Evolutionary conservation across 1,140 invertebrate species (phyloP).

Genomic region (Drosophila murphyi): DNA sequence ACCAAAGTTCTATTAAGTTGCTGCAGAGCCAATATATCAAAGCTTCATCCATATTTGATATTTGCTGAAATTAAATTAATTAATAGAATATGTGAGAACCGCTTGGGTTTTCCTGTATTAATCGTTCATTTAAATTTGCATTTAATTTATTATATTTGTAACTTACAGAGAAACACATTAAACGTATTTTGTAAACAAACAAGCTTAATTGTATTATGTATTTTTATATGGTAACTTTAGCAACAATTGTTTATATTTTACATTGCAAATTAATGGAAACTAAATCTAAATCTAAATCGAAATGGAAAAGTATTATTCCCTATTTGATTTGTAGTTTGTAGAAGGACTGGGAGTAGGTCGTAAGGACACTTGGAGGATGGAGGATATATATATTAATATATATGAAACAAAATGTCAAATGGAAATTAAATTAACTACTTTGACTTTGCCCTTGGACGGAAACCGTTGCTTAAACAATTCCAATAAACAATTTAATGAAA

Average conservation of each 20-base stretch:
- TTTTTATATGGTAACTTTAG: conserved; percentile 67
- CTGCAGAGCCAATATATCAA: neutral
- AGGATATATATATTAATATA: conserved; percentile 12
- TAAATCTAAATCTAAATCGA: conserved; percentile 37
- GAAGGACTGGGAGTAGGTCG: conserved; percentile 60
- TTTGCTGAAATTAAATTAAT: neutral
- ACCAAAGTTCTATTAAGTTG: too few species aligned
- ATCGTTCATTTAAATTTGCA: conserved; percentile 41
- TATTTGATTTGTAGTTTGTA: conserved; percentile 48
- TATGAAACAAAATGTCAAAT: conserved; percentile 32
- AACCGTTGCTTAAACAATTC: conserved; percentile 65
- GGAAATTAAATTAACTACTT: conserved; percentile 62
- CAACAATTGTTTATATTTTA: conserved; percentile 67
- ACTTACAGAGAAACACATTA: conserved; percentile 63
- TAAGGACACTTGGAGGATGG: conserved; percentile 62
- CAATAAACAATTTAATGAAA: conserved; percentile 41
- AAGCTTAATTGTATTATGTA: conserved; percentile 62
- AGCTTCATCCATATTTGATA: too few species aligned
- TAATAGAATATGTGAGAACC: neutral
- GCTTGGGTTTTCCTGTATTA: neutral
- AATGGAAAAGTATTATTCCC: conserved; percentile 26
- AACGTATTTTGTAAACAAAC: conserved; percentile 74
- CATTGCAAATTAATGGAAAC: conserved; percentile 62
- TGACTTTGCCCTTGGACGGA: conserved; percentile 76
- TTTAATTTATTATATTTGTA: conserved; percentile 69